Percentiles rank a stretch among this genome's conserved stretches.
Evolutionary conservation across 2,797 vertebrate genomes (phyloP).

Genomic region (Liparis tanakae): DNA sequence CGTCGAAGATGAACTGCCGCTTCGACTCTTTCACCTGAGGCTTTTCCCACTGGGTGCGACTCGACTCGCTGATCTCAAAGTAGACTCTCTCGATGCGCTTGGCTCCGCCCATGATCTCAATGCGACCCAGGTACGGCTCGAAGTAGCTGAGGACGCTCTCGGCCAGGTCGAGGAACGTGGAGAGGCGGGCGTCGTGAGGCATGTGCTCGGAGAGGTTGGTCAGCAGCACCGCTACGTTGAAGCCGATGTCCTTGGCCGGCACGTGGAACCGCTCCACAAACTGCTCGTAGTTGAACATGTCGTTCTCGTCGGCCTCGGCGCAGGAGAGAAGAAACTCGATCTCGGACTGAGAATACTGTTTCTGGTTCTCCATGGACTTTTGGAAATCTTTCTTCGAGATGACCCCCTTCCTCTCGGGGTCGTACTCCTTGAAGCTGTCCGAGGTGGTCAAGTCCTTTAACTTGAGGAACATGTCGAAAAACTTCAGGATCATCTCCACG

Average conservation of each 20-base stretch:
- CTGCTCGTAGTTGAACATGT: slow-evolving; percentile 96
- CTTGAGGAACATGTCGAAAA: slow-evolving; percentile 99
- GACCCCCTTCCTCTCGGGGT: slow-evolving; percentile 93
- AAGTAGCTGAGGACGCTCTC: slow-evolving; percentile 98
- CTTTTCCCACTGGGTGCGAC: slow-evolving; percentile 98
- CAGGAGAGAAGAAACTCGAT: slow-evolving; percentile 97
- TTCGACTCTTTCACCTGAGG: slow-evolving; percentile 99
- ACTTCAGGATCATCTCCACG: slow-evolving; percentile 99
- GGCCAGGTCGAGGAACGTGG: slow-evolving; percentile 91
- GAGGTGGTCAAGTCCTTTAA: slow-evolving; percentile 97
- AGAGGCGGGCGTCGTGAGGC: slow-evolving; percentile 94
- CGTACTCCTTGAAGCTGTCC: slow-evolving; percentile 95
- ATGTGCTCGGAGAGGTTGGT: slow-evolving; percentile 98
- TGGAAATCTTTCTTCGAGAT: slow-evolving; percentile 99
- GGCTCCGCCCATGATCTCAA: slow-evolving; percentile 98
- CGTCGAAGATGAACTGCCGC: slow-evolving; percentile 98
- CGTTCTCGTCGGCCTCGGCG: slow-evolving; percentile 95
- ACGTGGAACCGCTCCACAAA: slow-evolving; percentile 97
- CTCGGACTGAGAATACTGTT: slow-evolving; percentile 95
- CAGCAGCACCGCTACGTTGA: slow-evolving; percentile 95
- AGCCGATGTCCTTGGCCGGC: slow-evolving; percentile 98
- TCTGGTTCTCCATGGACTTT: slow-evolving; percentile 99
- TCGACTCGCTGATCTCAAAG: slow-evolving; percentile 98
- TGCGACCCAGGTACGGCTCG: slow-evolving; percentile 94
- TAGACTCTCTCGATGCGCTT: slow-evolving; percentile 98